A percentile compares a stretch with the other conserved stretches of the same genome.
Conservation (phyloP, 2,797 vertebrate genomes). For the Dallia pectoralis region DNA sequence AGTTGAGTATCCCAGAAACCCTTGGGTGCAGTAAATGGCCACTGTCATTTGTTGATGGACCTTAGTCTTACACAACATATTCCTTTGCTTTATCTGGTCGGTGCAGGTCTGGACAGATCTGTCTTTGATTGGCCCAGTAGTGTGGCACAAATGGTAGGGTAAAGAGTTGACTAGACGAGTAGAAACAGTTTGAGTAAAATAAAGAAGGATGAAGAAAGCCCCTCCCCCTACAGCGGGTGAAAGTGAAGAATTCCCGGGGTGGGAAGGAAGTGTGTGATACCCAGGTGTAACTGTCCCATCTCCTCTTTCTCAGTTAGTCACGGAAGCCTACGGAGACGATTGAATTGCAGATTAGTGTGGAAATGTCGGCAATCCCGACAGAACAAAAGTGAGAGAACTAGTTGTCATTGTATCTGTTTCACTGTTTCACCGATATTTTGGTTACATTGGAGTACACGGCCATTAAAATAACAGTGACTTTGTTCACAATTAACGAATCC, state of each 20-base stretch:
- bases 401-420: constrained; percentile 28
- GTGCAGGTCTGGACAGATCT: constrained; percentile 54
- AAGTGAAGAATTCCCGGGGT: constrained; percentile 74
- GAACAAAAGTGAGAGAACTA: constrained; percentile 31
- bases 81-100: constrained; percentile 17
- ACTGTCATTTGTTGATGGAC: not conserved
- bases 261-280: constrained; percentile 66
- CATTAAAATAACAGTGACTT: too few relatives aligned
- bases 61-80: not conserved
- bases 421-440: not conserved
- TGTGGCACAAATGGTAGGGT: constrained; percentile 46
- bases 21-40: too few relatives aligned
- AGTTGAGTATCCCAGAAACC: too few relatives aligned
- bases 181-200: constrained; percentile 24
- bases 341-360: constrained; percentile 54
- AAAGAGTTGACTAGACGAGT: constrained; percentile 16
- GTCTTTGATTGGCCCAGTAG: constrained; percentile 22
- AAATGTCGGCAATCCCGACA: constrained; percentile 31
- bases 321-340: constrained; percentile 47
- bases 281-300: constrained; percentile 60
- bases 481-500: too few relatives aligned
- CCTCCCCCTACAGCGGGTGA: constrained; percentile 63
- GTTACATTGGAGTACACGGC: too few relatives aligned
- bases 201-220: constrained; percentile 30
- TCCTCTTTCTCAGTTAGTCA: constrained; percentile 66